Evolutionary conservation across 2,888 invertebrate species (phyloP).

Genomic region (Drosophila austrosaltans): DNA sequence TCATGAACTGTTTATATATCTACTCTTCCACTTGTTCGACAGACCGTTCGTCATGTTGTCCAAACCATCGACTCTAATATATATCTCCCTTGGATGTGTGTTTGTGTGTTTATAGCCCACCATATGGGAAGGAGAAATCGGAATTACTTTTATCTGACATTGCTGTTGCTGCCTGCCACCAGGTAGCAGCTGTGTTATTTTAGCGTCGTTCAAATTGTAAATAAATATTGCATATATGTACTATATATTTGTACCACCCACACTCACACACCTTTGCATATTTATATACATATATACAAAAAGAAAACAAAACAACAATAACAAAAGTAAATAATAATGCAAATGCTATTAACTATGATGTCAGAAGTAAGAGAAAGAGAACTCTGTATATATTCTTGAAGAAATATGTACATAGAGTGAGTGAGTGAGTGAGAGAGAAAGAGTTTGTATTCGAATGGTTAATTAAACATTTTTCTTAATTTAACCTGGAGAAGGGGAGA

Average conservation of each 20-base stretch:
- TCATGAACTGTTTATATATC: conserved; percentile 58
- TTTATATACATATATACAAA: conserved; percentile 32
- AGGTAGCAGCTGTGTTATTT: conserved; percentile 62
- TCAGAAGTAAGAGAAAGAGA: conserved; percentile 29
- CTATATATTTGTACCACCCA: conserved; percentile 49
- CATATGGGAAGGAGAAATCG: conserved; percentile 2
- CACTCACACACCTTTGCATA: conserved; percentile 32
- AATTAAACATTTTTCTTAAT: no score
- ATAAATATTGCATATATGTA: conserved; percentile 26
- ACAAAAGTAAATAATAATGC: conserved; percentile 34
- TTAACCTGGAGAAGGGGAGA: not conserved
- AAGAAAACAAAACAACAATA: conserved; percentile 29
- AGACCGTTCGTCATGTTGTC: conserved; percentile 23
- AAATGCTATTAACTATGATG: conserved; percentile 51
- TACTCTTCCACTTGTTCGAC: conserved; percentile 30
- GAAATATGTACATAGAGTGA: not conserved
- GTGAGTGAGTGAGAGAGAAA: not conserved
- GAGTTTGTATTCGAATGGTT: conserved; percentile 2
- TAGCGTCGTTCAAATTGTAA: conserved; percentile 41
- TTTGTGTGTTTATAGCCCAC: conserved; percentile 12
- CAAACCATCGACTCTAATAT: conserved; percentile 23
- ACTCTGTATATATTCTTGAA: not conserved
- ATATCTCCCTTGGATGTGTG: conserved; percentile 50
- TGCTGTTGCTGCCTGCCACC: not conserved
- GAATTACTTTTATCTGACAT: conserved; percentile 43